Base-by-base conservation (phyloP, 2,797 vertebrate genomes). In the Mormyrops boulengeri region DNA sequence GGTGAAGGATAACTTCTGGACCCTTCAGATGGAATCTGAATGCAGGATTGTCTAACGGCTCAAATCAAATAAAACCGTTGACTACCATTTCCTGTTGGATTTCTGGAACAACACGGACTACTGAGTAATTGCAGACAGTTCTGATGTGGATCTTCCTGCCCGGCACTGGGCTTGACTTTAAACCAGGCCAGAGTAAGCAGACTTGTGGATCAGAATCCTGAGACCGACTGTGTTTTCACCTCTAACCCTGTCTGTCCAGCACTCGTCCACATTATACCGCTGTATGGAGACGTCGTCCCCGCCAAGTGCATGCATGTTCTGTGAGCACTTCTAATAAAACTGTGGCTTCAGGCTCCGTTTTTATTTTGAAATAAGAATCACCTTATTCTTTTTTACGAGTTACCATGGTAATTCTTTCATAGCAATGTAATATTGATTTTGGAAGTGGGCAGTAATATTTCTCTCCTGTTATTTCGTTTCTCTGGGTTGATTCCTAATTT, bases 391-490 rank as follows among this genome's bases (percentile, higher is more conserved):
- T 80, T 41, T 80, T 98, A 97, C 97, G 96, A 96, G 98, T 99
- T 99, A 97, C 98, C 98, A 99, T 99, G 98, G 98, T 98, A 98
- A 99, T 99, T 96, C 97, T 96, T 97, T 96, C 96, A 96, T 97
- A 98, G 97, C 97, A 91, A 97, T 97, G 97, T 97, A 98, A 98
- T 99, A 99, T 99, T 99, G 98, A 99, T 99, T 99, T 98, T 97
- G 96, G 97, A 98, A 98, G 98, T 99, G 98, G 98, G 98, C 98
- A 97, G 97, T 98, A 98, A 99, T 99, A 98, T 99, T 98, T 99
- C 96, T 99, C 97, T 98, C 97, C 97, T 97, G 97, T 98, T 99
- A 97, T 97, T 98, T 96, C 96, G 95, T 99, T 98, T 98, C 97
- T 97, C 95, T 96, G 96, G 97, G 97, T 97, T 98, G 97, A 98